Evolutionary conservation across 2,113 vertebrate genomes (phyloP), one percentile per base, ranked within the genome.

Genomic region (Dicerorhinus sumatrensis): DNA sequence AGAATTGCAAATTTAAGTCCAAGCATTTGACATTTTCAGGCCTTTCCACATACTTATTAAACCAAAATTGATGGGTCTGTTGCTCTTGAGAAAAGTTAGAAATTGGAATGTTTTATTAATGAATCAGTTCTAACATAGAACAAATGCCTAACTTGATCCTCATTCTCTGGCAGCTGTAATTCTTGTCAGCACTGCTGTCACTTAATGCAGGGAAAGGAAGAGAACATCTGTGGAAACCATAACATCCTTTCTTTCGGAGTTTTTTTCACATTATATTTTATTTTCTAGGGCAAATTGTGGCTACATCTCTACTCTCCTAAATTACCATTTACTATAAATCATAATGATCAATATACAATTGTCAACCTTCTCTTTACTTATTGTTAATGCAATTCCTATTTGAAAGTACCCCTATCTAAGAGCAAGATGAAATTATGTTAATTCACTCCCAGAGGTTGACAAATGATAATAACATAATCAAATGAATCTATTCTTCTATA

Each of bases 1-100:
- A 81, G 58, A 92, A 94, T n/a, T 94, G 13, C 20, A 42, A 80
- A 79, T 84, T 84, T 87, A 48, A 5, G 2, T 76, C 8, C 18
- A 90, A 84, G 48, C 0, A 56, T 75, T 94, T 94, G 70, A 60
- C 13, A 89, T 8, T 56, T 8, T 82, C 12, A 27, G 63, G 3
- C 13, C 51, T 93, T 96, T 91, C 10, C 17, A 51, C 31, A 51
- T 39, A 62, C 2, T 48, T 84, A 62, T 79, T 90, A 93, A 90
- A 73, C 29, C 16, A 46, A 80, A 85, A 54, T 14, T 94, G 21
- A 70, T 60, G 29, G 8, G 9, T 79, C 20, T 86, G 51, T 31
- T 87, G 51, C n/a, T 85, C 46, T 87, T 88, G 13, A 91, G 77
- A 72, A 95, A 92, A 90, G 5, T 65, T 27, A 77, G 13, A 95